Conservation (phyloP, 92 coral and sea anemone genomes). For the Phenganax stokvisi region DNA sequence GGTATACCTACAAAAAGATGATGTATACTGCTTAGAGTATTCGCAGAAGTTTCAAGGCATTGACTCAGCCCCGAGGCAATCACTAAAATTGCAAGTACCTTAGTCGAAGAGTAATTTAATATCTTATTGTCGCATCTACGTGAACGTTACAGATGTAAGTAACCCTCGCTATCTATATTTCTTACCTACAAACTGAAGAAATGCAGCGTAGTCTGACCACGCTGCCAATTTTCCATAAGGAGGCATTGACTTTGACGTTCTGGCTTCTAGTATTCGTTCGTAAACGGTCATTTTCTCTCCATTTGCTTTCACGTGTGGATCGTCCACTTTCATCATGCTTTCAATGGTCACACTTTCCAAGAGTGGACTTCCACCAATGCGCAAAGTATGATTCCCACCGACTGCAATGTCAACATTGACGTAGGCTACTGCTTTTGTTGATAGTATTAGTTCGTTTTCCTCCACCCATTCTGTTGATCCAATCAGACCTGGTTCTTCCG, state of each 20-base stretch:
- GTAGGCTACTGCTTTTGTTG: conserved; percentile 64
- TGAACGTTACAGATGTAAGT: no score
- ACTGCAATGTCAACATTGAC: conserved; percentile 65
- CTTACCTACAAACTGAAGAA: conserved; percentile 44
- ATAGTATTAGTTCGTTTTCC: conserved; percentile 59
- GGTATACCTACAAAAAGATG: conserved; percentile 51
- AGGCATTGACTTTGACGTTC: conserved; percentile 27
- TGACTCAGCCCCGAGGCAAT: no score
- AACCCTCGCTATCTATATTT: no score
- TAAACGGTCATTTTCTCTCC: conserved; percentile 45
- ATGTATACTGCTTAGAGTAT: no score
- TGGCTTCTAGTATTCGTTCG: conserved; percentile 51
- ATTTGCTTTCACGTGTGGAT: conserved; percentile 43
- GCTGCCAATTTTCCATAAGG: conserved; percentile 46
- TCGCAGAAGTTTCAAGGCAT: no score
- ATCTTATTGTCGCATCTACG: no score
- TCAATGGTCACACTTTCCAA: conserved; percentile 47
- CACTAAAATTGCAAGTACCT: no score
- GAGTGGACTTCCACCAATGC: conserved; percentile 46
- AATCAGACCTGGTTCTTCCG: conserved; percentile 68
- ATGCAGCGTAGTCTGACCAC: conserved; percentile 52
- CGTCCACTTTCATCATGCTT: conserved; percentile 43
- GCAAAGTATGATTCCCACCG: conserved; percentile 60
- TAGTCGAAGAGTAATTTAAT: no score
- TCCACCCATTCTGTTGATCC: conserved; percentile 87